A percentile compares a stretch with the other conserved stretches of the same genome.
Conservation (phyloP, 2,113 vertebrate genomes). For the Apodemus speciosus region DNA sequence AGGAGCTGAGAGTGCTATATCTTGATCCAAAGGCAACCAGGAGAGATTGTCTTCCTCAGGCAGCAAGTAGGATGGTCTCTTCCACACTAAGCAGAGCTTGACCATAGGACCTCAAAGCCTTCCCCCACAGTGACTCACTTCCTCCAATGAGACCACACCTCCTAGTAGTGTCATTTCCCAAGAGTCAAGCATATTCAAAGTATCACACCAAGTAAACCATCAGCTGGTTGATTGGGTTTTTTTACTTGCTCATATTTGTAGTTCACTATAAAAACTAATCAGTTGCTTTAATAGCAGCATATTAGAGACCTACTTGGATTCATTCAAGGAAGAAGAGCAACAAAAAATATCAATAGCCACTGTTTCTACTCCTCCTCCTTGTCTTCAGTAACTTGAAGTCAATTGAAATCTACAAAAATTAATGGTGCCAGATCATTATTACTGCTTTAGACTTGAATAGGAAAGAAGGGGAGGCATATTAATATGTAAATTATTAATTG, state of each 20-base stretch:
- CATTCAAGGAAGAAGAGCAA: conserved; percentile 29
- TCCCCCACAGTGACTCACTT: too few species aligned
- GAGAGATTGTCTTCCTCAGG: too few species aligned
- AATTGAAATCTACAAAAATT: conserved; percentile 5
- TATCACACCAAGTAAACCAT: neutral
- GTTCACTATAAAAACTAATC: neutral
- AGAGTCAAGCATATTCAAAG: too few species aligned
- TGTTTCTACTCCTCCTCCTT: neutral
- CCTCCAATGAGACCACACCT: too few species aligned
- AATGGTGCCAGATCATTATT: neutral
- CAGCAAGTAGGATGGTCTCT: too few species aligned
- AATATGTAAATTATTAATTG: conserved; percentile 30
- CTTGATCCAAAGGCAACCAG: too few species aligned
- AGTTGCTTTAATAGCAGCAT: conserved; percentile 18
- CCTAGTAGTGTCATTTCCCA: too few species aligned
- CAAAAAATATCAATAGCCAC: neutral
- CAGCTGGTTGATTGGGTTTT: neutral
- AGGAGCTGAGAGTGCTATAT: too few species aligned
- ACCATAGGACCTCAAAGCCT: too few species aligned
- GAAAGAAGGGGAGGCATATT: neutral
- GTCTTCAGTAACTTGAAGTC: neutral
- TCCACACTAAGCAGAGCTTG: too few species aligned
- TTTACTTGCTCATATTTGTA: conserved; percentile 14
- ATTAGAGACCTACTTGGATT: conserved; percentile 26
- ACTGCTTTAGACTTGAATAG: neutral